A percentile compares a stretch with the other conserved stretches of the same genome.
Conservation (phyloP, 2,888 invertebrate species). For the Tachystola acroxantha region DNA sequence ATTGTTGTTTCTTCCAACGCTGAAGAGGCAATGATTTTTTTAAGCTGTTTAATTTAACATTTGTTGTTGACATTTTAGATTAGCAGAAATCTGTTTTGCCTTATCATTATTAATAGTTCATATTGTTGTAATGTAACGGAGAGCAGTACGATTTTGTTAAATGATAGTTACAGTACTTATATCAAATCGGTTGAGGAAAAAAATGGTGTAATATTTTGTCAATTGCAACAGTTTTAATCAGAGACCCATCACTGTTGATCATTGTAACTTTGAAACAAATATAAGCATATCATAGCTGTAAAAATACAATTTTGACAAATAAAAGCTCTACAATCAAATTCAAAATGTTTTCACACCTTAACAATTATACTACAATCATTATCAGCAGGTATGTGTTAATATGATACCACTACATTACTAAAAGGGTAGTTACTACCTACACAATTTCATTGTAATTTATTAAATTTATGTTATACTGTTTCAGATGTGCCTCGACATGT, state of each 20-base stretch:
- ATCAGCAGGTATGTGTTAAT: slow-evolving; percentile 30
- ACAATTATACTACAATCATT: not conserved
- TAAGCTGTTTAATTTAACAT: slow-evolving; percentile 75
- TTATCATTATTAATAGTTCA: slow-evolving; percentile 70
- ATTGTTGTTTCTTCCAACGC: slow-evolving; percentile 9
- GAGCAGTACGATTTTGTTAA: slow-evolving; percentile 70
- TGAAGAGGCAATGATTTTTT: slow-evolving; percentile 25
- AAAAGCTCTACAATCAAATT: slow-evolving; percentile 82
- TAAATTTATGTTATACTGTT: no score
- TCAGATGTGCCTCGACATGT: slow-evolving; percentile 72
- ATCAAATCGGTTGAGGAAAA: slow-evolving; percentile 56
- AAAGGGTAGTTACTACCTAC: no score
- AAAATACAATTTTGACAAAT: slow-evolving; percentile 90
- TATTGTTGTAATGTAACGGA: slow-evolving; percentile 65
- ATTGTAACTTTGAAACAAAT: slow-evolving; percentile 83
- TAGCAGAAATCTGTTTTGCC: slow-evolving; percentile 75
- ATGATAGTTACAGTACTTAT: slow-evolving; percentile 55
- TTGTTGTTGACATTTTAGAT: slow-evolving; percentile 76
- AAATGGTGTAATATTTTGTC: slow-evolving; percentile 65
- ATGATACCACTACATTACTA: no score
- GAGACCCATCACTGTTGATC: slow-evolving; percentile 77
- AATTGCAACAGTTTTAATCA: slow-evolving; percentile 63
- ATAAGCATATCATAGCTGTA: slow-evolving; percentile 96
- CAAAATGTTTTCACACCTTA: slow-evolving; percentile 39
- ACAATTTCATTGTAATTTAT: no score